Evolutionary conservation across 2,888 invertebrate species (phyloP), one percentile per base, ranked within the genome.

Genomic region (Agrotis clavis): DNA sequence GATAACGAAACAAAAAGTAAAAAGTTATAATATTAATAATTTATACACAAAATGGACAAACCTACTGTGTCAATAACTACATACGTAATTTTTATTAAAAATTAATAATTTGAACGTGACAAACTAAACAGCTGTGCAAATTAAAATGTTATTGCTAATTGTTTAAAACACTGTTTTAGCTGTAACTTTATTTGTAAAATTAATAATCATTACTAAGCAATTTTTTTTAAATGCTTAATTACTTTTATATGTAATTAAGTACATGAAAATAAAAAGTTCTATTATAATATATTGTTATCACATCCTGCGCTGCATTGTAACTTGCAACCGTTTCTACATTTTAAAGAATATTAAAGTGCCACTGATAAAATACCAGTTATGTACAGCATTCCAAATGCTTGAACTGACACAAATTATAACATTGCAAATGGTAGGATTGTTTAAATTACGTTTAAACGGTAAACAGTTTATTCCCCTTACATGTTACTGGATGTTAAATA

Each of bases 81-180:
- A 21, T 13, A 78, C 2, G 4, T 50, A 14, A 45, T 60, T 50
- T 35, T 53, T 63, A 50, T 71, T 63, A 30, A 53, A 59, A 63
- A 78, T 62, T 19, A 56, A 51, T 47, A 14, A 59, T 25, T 53
- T 13, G 71, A 59, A 63, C 50, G 21, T 21, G 13, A 67, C 35
- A 41, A 21, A 18, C 4, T 19, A 6, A 45, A 6, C 79, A 71
- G 13, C 48, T 79, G 64, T 54, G 11, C 11, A 60, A 60, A 72
- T 50, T 50, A 19, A 60, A 64, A 64, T 72, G 13, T 50, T 60
- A 45, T 60, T 60, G 60, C 45, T 64, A 51, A 47, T 35, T 75
- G n/a, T 21, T 63, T 5, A 48, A n/a, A 3, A 21, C 13, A 35
- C 35, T 35, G 35, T 35, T 35, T 35, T 35, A 35, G 35, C 41